A percentile compares a stretch with the other conserved stretches of the same genome.
These are phyloP conservation scores for Oryzias woworae DNA, from an alignment of 2,113 vertebrate genomes.

Conservation along the genomic window DNA sequence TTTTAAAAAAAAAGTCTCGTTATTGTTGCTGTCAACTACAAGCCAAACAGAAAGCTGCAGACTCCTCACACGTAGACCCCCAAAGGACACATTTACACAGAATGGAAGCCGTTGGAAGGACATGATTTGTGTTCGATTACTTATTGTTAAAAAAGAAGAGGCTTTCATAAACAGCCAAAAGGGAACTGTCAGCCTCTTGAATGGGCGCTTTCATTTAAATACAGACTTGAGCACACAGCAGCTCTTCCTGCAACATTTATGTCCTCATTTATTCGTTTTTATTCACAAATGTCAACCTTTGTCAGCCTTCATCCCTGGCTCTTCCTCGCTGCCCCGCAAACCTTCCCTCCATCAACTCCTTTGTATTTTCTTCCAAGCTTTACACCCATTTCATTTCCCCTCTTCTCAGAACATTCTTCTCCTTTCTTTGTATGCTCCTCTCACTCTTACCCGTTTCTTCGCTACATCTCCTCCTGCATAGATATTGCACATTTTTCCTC, in stretches of 20 bases:
- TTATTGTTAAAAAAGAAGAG: conserved; percentile 8
- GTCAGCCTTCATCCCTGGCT: conserved; percentile 46
- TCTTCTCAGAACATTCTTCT: conserved; percentile 18
- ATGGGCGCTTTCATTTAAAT: conserved; percentile 46
- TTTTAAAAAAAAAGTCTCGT: conserved; percentile 42
- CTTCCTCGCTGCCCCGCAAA: conserved; percentile 39
- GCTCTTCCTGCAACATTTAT: conserved; percentile 75
- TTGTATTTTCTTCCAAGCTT: conserved; percentile 54
- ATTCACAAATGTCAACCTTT: conserved; percentile 75
- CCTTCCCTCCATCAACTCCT: conserved; percentile 39
- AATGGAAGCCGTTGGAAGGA: conserved; percentile 18
- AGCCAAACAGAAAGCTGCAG: conserved; percentile 20
- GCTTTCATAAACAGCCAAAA: not conserved
- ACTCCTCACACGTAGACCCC: conserved; percentile 6
- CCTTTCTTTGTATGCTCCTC: conserved; percentile 34
- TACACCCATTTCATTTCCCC: conserved; percentile 22
- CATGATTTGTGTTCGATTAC: conserved; percentile 37
- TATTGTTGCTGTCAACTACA: conserved; percentile 37
- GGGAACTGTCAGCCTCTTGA: not conserved
- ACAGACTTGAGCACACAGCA: conserved; percentile 48
- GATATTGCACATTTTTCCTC: conserved; percentile 58
- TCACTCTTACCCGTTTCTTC: conserved; percentile 10
- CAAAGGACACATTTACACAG: conserved; percentile 23
- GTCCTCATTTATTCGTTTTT: conserved; percentile 73
- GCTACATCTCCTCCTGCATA: conserved; percentile 27